Conservation (phyloP, 2,113 vertebrate genomes). For the Mesembrinibis cayennensis region DNA sequence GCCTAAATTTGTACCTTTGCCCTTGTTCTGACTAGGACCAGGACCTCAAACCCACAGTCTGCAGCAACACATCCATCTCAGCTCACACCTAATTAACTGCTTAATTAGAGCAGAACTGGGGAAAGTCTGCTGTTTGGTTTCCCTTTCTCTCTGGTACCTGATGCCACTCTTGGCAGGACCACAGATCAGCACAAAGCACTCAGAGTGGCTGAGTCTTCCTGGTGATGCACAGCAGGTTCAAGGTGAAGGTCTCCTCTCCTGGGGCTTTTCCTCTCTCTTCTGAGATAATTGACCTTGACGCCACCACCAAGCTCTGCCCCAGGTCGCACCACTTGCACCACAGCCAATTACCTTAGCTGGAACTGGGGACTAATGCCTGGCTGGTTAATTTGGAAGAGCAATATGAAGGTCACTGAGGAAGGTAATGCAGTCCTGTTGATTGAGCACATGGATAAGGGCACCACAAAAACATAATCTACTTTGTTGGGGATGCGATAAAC, state of each 20-base stretch:
- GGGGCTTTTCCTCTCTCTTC: neutral
- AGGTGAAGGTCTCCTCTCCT: neutral
- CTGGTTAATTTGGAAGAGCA: neutral
- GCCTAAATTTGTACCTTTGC: neutral
- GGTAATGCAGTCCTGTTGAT: neutral
- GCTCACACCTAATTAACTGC: neutral
- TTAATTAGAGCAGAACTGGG: neutral
- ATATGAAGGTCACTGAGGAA: slow-evolving; percentile 30
- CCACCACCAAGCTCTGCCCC: neutral
- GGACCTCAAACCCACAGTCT: neutral
- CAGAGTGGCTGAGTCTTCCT: neutral
- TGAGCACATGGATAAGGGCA: slow-evolving; percentile 5
- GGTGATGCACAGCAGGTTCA: accelerated
- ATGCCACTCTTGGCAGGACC: neutral
- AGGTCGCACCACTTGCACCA: accelerated
- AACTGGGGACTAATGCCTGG: neutral
- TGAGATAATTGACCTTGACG: neutral
- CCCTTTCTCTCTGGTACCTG: neutral
- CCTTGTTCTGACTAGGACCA: neutral
- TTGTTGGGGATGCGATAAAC: neutral
- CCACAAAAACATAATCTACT: slow-evolving; percentile 50
- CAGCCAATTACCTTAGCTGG: neutral
- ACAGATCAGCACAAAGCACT: accelerated
- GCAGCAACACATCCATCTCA: neutral
- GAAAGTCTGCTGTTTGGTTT: neutral